Evolutionary conservation across 2,888 invertebrate species (phyloP), one percentile per base, ranked within the genome.

Genomic region (Augiades crinisus): DNA sequence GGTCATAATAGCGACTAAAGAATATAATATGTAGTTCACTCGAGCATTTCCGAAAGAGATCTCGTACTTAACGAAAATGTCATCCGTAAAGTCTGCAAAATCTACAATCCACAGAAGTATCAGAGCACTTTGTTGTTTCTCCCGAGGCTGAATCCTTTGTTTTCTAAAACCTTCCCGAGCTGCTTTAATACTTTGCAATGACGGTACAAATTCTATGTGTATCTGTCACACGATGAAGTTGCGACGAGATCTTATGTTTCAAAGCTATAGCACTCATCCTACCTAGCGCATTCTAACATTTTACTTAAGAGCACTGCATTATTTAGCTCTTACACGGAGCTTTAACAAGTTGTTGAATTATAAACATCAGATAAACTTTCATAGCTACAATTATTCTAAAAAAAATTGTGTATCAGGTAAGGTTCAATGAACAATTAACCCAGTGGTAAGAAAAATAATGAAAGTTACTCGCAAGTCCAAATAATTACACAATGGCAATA

Each of bases 111-210:
- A 63, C 70, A 71, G 73, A 70, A 77, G 78, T 77, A 79, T 75
- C 76, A 75, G 67, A 77, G 68, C 74, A 81, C 81, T 83, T 82
- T 81, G 81, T 82, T 72, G 73, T 75, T 72, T 56, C 68, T 71
- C 74, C 69, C 63, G 74, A 62, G 77, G 77, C 75, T 80, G 75
- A 80, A 71, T 78, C 79, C 79, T 84, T 84, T 84, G 83, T 82
- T 82, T 78, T 77, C 65, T 73, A 75, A 77, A 78, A 76, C 70
- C 75, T 66, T 67, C 65, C 65, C 60, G 69, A 72, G 78, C 77
- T 74, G 73, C 78, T 81, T 77, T 83, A 80, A 81, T 81, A 79
- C 74, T 81, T 79, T 81, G 78, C 79, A 75, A 78, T 79, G 73
- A 76, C 68, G 75, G 71, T 67, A 78, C 75, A 75, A 74, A 76